phyloP scores from a whole-genome alignment of 2,113 vertebrate species.

The Eudorcas thomsonii region DNA sequence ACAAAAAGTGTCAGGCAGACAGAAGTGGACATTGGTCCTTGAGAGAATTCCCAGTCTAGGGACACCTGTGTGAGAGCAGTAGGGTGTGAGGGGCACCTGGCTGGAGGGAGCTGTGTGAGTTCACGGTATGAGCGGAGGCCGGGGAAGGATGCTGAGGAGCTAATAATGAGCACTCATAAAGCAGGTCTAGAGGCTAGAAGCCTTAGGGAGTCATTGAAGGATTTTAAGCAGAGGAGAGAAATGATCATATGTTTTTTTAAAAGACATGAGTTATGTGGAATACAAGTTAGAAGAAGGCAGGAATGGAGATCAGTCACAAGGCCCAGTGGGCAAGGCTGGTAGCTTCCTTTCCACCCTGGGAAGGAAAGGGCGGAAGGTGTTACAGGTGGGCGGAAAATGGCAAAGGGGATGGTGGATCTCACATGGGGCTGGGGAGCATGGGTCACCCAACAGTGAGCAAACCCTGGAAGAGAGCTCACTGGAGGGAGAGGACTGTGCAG shows the following conservation, averaged over 20 bases:
- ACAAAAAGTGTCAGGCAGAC: not conserved
- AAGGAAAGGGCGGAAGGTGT: not conserved
- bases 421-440: not conserved
- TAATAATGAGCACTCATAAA: not conserved
- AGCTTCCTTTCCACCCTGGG: not conserved
- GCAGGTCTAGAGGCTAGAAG: not conserved
- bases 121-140: accelerated
- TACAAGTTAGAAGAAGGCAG: not conserved
- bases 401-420: no score
- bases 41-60: not conserved
- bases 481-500: accelerated
- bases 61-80: not conserved
- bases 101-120: not conserved
- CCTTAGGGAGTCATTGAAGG: not conserved
- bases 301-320: not conserved
- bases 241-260: not conserved
- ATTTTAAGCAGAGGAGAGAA: not conserved
- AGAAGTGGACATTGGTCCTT: accelerated
- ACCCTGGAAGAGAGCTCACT: not conserved
- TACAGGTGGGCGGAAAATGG: not conserved
- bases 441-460: accelerated
- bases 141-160: not conserved
- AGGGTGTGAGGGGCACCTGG: not conserved
- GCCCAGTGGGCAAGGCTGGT: no score
- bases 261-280: not conserved